A percentile compares a stretch with the other conserved stretches of the same genome.
These are phyloP conservation scores for Regulus satrapa DNA, from an alignment of 2,113 vertebrate genomes.

Conservation along the genomic window DNA sequence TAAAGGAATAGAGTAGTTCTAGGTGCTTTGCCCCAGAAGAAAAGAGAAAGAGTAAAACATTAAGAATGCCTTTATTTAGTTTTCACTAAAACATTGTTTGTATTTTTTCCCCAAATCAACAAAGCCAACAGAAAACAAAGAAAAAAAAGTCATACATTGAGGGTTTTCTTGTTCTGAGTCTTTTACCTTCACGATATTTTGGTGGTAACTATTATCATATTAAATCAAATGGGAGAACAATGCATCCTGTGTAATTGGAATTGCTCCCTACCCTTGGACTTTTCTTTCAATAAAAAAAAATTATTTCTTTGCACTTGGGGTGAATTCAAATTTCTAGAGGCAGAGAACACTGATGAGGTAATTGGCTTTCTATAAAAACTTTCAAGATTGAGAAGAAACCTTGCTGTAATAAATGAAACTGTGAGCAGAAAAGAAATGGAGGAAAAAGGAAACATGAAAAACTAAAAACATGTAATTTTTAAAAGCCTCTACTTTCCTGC, in stretches of 20 bases:
- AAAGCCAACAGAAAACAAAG: not conserved
- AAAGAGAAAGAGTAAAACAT: not conserved
- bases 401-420: not conserved
- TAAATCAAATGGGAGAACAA: conserved; percentile 16
- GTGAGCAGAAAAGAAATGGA: not conserved
- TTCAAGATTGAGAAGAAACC: not conserved
- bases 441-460: not conserved
- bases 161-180: not conserved
- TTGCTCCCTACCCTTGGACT: not conserved
- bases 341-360: not conserved
- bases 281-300: conserved; percentile 12
- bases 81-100: not conserved
- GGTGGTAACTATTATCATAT: not conserved
- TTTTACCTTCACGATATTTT: not conserved
- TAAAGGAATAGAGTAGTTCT: not conserved
- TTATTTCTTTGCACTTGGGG: not conserved
- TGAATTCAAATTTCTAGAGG: conserved; percentile 55
- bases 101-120: not conserved
- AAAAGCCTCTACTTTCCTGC: not conserved
- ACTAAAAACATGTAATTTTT: not conserved
- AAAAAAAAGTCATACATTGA: not conserved
- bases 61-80: not conserved
- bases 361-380: conserved; percentile 18
- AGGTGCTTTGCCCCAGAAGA: not conserved
- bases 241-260: not conserved